These are phyloP conservation scores for Neoseiulus cucumeris DNA, from an alignment of 1,140 invertebrate genomes.

Conservation along the genomic window DNA sequence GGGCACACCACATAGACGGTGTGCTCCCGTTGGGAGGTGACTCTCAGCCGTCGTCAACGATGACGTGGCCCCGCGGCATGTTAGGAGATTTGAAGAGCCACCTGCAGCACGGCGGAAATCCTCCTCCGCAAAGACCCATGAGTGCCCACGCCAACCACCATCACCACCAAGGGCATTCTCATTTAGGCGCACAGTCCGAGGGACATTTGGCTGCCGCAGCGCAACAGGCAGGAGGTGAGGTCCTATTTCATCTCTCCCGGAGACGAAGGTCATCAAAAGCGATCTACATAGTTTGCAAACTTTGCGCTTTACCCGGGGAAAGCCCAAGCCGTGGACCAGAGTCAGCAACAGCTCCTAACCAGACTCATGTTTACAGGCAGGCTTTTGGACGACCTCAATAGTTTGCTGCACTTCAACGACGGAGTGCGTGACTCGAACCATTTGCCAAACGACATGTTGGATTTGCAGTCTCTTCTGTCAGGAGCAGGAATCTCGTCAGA, in stretches of 20 bases:
- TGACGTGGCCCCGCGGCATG: constrained; percentile 9
- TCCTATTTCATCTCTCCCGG: background rate
- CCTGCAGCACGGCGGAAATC: background rate
- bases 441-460: constrained; percentile 8
- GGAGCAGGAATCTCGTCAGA: constrained; percentile 7
- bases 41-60: constrained; percentile 10
- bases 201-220: constrained; percentile 2
- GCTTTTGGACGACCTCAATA: constrained; percentile 8
- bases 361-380: background rate
- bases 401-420: constrained; percentile 7
- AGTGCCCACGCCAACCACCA: constrained; percentile 11
- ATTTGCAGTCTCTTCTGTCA: constrained; percentile 4
- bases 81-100: background rate
- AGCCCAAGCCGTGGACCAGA: too few relatives aligned
- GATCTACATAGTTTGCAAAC: too few relatives aligned
- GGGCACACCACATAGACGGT: constrained; percentile 8
- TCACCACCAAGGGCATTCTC: background rate
- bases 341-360: background rate
- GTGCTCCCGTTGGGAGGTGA: constrained; percentile 11
- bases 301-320: too few relatives aligned
- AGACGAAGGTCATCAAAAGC: too few relatives aligned
- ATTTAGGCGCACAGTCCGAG: constrained; percentile 10
- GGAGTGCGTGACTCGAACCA: constrained; percentile 8
- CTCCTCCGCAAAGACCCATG: constrained; percentile 1
- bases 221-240: constrained; percentile 5